Evolutionary conservation across 2,113 vertebrate species (phyloP).

Genomic region (Tamias sibiricus): DNA sequence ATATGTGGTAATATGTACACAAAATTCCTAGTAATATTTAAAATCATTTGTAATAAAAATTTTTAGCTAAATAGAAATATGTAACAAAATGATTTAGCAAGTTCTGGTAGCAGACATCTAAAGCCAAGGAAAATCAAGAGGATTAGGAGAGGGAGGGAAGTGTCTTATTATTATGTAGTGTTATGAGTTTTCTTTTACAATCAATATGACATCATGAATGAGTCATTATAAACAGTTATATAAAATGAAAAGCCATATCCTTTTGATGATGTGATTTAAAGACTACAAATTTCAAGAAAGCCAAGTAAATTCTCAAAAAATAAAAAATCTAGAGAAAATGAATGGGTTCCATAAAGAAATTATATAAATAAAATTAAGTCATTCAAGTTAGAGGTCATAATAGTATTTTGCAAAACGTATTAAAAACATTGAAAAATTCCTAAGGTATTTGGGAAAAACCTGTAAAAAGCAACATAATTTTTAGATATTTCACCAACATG

Average conservation of each 20-base stretch:
- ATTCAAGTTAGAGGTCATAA: neutral
- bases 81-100: neutral
- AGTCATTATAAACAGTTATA: neutral
- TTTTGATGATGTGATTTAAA: neutral
- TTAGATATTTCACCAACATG: too few relatives aligned
- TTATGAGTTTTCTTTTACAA: neutral
- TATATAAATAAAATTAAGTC: neutral
- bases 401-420: neutral
- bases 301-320: neutral
- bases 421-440: neutral
- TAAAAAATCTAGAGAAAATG: neutral
- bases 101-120: neutral
- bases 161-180: neutral
- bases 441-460: constrained; percentile 4
- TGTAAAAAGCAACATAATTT: neutral
- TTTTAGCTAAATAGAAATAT: neutral
- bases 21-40: neutral
- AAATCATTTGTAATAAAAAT: neutral
- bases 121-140: neutral
- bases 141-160: neutral
- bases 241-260: neutral
- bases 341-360: neutral
- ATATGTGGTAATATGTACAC: neutral
- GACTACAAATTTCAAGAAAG: neutral
- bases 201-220: neutral